Evolutionary conservation across 92 coral and sea anemone genomes (phyloP).

Genomic region (Umimayanthus kanabou): DNA sequence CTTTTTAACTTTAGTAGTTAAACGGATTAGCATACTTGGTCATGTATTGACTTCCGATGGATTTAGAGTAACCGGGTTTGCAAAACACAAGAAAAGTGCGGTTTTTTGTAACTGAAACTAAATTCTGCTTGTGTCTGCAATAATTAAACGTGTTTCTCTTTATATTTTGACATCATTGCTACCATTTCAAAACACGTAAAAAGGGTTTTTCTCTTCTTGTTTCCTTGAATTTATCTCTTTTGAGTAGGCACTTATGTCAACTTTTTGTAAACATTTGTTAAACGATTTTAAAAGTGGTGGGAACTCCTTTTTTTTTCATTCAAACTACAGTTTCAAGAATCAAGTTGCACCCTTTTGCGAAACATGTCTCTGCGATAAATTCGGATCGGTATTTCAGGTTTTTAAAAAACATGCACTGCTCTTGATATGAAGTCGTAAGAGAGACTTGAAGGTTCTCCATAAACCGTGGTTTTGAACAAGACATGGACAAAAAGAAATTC

Average conservation of each 20-base stretch:
- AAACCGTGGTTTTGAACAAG: neutral
- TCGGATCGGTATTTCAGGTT: neutral
- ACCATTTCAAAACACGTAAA: no score
- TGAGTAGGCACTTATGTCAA: neutral
- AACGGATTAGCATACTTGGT: neutral
- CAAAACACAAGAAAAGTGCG: neutral
- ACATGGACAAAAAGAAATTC: neutral
- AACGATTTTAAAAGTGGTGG: no score
- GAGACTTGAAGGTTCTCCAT: no score
- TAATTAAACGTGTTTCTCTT: no score
- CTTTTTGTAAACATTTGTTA: no score
- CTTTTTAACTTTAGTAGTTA: neutral
- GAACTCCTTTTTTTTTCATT: neutral
- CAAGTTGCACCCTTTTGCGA: neutral
- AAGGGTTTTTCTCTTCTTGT: neutral
- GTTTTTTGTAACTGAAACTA: neutral
- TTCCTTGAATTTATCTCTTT: no score
- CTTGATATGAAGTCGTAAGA: neutral
- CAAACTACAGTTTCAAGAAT: neutral
- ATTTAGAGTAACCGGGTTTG: no score
- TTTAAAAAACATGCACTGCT: neutral
- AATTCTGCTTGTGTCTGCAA: neutral
- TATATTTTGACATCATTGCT: no score
- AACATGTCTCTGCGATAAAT: neutral
- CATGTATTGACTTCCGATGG: no score